Evolutionary conservation across 2,797 vertebrate genomes (phyloP).

Genomic region (Amniataba percoides): DNA sequence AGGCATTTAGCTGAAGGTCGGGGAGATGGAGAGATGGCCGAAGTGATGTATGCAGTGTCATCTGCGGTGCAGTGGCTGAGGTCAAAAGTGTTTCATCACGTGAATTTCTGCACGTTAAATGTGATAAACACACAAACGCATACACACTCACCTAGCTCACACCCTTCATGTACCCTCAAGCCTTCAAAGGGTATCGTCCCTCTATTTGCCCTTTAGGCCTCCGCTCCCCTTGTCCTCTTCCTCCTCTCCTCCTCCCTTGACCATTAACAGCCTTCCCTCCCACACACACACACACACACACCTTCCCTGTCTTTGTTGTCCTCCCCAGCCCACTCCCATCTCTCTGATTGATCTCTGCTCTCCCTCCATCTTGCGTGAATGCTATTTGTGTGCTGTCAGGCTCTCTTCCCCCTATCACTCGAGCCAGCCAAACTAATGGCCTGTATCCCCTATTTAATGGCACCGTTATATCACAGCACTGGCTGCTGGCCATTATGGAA

Average conservation of each 20-base stretch:
- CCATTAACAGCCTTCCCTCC: slow-evolving; percentile 6
- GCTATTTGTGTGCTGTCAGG: slow-evolving; percentile 79
- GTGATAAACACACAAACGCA: not conserved
- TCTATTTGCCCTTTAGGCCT: slow-evolving; percentile 53
- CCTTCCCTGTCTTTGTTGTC: slow-evolving; percentile 50
- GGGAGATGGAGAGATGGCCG: slow-evolving; percentile 19
- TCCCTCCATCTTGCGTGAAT: slow-evolving; percentile 66
- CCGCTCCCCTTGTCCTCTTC: too few species aligned
- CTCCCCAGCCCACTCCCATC: slow-evolving; percentile 56
- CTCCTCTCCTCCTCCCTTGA: too few species aligned
- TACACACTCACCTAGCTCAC: slow-evolving; percentile 26
- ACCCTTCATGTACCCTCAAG: slow-evolving; percentile 5
- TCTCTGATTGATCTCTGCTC: slow-evolving; percentile 73
- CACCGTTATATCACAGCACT: slow-evolving; percentile 76
- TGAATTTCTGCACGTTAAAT: slow-evolving; percentile 43
- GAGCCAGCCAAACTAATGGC: slow-evolving; percentile 79
- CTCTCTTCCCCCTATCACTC: slow-evolving; percentile 63
- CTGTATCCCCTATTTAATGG: slow-evolving; percentile 82
- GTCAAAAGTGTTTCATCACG: slow-evolving; percentile 53
- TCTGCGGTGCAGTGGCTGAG: slow-evolving; percentile 34
- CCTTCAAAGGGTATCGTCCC: slow-evolving; percentile 48
- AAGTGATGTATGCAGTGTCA: slow-evolving; percentile 53
- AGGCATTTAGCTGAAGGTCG: slow-evolving; percentile 62
- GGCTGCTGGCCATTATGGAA: slow-evolving; percentile 69
- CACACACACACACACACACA: slow-evolving; percentile 6